Evolutionary conservation across 2,888 invertebrate species (phyloP), one percentile per base, ranked within the genome.

Genomic region (Dicranocentrus wangi): DNA sequence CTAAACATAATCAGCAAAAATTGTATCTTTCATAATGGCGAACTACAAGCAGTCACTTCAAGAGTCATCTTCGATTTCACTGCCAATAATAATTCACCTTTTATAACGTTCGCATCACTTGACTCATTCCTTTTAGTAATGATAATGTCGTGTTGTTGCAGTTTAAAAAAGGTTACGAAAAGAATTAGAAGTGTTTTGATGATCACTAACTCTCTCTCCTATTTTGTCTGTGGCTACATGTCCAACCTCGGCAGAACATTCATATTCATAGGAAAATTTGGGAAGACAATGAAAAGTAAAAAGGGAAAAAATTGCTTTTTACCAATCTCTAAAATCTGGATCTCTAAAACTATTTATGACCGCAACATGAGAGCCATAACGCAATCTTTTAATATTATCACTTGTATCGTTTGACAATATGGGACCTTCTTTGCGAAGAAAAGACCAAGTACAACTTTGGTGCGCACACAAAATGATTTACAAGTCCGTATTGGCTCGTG

Each of bases 61-160:
- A 8, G 63, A 39, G 32, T 73, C 61, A 60, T 72, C 51, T 71
- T 8, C 73, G 73, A 73, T 73, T 73, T 73, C 73, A 42, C 73
- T 73, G 65, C 43, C 65, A 65, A 73, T 43, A 66, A 73, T 73
- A 65, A 66, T 27, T 73, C 65, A 32, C 65, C 51, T 42, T 55
- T 63, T n/a, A n/a, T n/a, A n/a, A n/a, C n/a, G n/a, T n/a, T n/a
- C 28, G 27, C 71, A 42, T 43, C 53, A 63, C 47, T 27, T 27
- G 43, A 43, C 55, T 27, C 23, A 55, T 21, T 70, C 39, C 53
- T 25, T 28, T 21, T 51, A 19, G 17, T 42, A 39, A 63, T 42
- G 63, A 23, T 10, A 39, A 63, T 42, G 42, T 28, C 1, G 1
- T 2, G 15, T 39, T 39, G 10, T 19, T 21, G 42, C 53, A 65